These are phyloP conservation scores for Sphyrna mokarran DNA, from an alignment of 2,113 vertebrate genomes.

Conservation along the genomic window DNA sequence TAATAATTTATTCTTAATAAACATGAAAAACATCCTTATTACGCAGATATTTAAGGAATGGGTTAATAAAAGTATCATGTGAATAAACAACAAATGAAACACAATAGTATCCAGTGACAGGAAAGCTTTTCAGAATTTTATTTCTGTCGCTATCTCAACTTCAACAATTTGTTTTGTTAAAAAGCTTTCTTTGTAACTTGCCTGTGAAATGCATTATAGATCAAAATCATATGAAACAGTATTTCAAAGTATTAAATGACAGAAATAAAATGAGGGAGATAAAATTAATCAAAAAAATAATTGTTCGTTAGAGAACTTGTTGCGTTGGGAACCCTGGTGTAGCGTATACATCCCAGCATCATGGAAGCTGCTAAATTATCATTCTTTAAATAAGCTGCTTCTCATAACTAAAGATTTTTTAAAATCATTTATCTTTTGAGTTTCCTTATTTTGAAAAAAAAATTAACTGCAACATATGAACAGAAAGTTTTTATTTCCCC, in stretches of 20 bases:
- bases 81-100: not conserved
- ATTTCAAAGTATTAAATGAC: slow-evolving; percentile 60
- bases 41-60: not conserved
- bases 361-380: no score
- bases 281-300: slow-evolving; percentile 8
- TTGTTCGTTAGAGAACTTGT: slow-evolving; percentile 50
- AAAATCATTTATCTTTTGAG: not conserved
- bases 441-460: not conserved
- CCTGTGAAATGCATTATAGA: slow-evolving; percentile 42
- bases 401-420: not conserved
- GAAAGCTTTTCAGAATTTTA: slow-evolving; percentile 11
- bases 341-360: not conserved
- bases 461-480: not conserved
- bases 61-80: not conserved
- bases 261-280: slow-evolving; percentile 12
- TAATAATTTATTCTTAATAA: not conserved
- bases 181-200: not conserved
- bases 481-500: slow-evolving; percentile 46
- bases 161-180: not conserved
- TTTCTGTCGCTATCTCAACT: not conserved
- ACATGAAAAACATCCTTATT: not conserved
- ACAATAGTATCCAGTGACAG: not conserved
- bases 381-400: not conserved
- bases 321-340: not conserved
- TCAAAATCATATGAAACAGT: slow-evolving; percentile 55